Evolutionary conservation across 2,113 vertebrate genomes (phyloP), one percentile per base, ranked within the genome.

Genomic region (Salvator merianae): DNA sequence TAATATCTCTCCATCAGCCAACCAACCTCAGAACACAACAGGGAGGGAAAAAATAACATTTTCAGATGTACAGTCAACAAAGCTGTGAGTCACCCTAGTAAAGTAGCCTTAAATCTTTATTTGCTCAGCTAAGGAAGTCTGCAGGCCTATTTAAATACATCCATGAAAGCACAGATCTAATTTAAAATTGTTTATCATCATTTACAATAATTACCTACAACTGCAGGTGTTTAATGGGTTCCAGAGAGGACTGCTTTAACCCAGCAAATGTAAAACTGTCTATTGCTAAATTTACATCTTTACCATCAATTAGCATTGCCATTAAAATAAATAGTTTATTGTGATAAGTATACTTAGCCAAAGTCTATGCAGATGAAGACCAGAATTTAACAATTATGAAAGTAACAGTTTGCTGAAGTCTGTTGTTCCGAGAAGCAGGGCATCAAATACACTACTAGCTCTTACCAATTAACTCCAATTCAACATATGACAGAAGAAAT

Each of bases 181-280:
- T 86, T 86, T 69, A 40, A 32, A 69, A 76, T 76, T 53, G 84
- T 36, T 74, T 77, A 69, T 68, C 40, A 84, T 77, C 16, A 77
- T 84, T 77, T 55, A 34, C 79, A 76, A 75, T 81, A 86, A 86
- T 86, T 86, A 76, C 63, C 69, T 69, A 34, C 34, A 76, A 9
- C 79, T 62, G 7, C 65, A 86, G 79, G 72, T 43, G 50, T 76
- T 81, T 81, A 86, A 77, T 86, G 63, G 20, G 10, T 86, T 86
- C 47, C 0, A 28, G 59, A 59, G 63, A 86, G 62, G 13, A 75
- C 43, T 75, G 32, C n/a, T 81, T 74, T 86, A 36, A 28, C 24
- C 34, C 43, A 10, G 43, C 47, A 81, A 59, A 30, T 76, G 36
- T 55, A 75, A 81, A 68, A 66, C 38, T 72, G 4, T 63, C 22